These are phyloP conservation scores for Sakesphorus luctuosus DNA, from an alignment of 2,113 vertebrate species.

Conservation along the genomic window DNA sequence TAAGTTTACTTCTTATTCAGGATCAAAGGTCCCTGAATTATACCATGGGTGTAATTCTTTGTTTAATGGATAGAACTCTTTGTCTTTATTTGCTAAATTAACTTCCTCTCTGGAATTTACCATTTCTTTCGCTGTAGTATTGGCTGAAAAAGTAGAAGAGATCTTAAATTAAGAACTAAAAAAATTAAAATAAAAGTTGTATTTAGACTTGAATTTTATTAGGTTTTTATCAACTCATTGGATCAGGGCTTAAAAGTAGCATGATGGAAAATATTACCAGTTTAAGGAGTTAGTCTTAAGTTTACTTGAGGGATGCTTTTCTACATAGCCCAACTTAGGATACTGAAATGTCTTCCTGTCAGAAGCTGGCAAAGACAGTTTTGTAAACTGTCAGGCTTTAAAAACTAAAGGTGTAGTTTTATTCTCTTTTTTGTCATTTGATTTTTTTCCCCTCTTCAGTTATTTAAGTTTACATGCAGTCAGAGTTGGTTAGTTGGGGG, in stretches of 20 bases:
- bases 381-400: background rate
- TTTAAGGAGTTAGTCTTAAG: background rate
- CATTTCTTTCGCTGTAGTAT: background rate
- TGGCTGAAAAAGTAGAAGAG: background rate
- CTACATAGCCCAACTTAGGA: rapidly evolving
- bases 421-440: background rate
- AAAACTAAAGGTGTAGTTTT: background rate
- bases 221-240: background rate
- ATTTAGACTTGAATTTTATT: background rate
- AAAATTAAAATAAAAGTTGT: background rate
- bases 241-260: background rate
- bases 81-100: background rate
- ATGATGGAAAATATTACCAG: background rate
- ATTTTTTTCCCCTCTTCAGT: background rate
- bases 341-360: background rate
- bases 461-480: background rate
- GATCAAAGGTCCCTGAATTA: background rate
- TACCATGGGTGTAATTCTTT: background rate
- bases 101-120: background rate
- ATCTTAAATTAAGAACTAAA: background rate
- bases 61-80: background rate
- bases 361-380: background rate
- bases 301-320: background rate
- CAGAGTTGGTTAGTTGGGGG: background rate
- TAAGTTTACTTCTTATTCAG: background rate